These are phyloP conservation scores for Oscheius myriophilus DNA, from an alignment of 2,888 invertebrate genomes.

Conservation along the genomic window DNA sequence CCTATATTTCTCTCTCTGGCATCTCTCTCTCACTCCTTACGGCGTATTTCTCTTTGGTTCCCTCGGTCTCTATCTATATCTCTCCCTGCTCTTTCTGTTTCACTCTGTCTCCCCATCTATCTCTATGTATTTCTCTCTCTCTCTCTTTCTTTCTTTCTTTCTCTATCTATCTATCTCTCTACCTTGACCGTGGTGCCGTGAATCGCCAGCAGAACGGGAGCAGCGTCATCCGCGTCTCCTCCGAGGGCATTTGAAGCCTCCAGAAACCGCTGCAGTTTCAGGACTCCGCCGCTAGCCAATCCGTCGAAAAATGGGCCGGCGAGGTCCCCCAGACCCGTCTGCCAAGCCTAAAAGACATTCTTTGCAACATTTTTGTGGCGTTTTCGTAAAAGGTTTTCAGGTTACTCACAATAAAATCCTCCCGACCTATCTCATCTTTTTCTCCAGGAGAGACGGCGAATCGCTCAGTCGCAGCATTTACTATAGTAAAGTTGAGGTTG, in stretches of 20 bases:
- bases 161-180: neutral
- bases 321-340: slow-evolving; percentile 1
- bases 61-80: too few species aligned
- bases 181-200: slow-evolving; percentile 14
- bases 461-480: neutral
- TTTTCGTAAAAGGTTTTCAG: neutral
- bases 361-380: too few species aligned
- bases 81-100: too few species aligned
- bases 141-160: too few species aligned
- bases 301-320: slow-evolving; percentile 7
- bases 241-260: slow-evolving; percentile 14
- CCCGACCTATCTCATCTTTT: neutral
- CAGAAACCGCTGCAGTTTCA: slow-evolving; percentile 3
- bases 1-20: too few species aligned
- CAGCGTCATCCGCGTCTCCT: slow-evolving; percentile 20
- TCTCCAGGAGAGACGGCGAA: neutral
- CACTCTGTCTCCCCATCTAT: too few species aligned
- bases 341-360: slow-evolving; percentile 4
- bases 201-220: slow-evolving; percentile 9
- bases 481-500: slow-evolving; percentile 9
- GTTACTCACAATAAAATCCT: slow-evolving; percentile 8
- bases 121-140: too few species aligned
- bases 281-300: neutral
- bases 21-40: too few species aligned
- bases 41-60: too few species aligned